Base-by-base conservation (phyloP, 2,888 invertebrate species). In the Thumatha senex region DNA sequence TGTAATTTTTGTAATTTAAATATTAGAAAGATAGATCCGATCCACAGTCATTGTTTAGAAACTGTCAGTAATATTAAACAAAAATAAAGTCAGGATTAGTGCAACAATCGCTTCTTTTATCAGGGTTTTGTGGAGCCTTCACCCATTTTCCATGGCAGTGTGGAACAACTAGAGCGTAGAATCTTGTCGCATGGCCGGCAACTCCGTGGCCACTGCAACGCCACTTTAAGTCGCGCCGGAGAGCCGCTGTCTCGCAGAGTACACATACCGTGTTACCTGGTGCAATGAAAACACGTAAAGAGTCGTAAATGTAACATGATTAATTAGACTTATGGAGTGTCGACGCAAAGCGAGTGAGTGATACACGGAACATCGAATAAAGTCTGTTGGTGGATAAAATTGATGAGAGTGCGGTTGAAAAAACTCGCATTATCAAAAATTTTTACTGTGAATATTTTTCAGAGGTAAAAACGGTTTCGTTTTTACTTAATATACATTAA, bases 71-170 rank as follows among this genome's bases (percentile, higher is more conserved):
- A 13, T 48, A 62, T 69, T 89, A 92, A 60, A 92, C 91, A 49
- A 92, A 92, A 48, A 92, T 92, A 62, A 91, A 92, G 67, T 90
- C 81, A 0, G 92, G 90, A 56, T 82, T 88, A 4, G 72, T 49
- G 67, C 90, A 90, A 63, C 89, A 88, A 38, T 79, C 80, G 63
- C 76, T 78, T 47, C 72, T 70, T 54, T 83, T 82, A 54, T 88
- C 87, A 0, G 81, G 79, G 48, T 72, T 76, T 14, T 75, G 71
- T 1, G 75, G 83, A 0, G 92, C 77, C 42, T 97, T 93, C 41
- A 96, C 86, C 97, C 97, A 98, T 79, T 97, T 96, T 35, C 97
- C 98, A 74, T 96, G 96, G 83, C 98, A 98, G 72, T 96, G 96
- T 0, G 96, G 95, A n/a, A 95, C 95, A 41, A 96, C 95, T 31